Evolutionary conservation across 2,888 invertebrate species (phyloP), one percentile per base, ranked within the genome.

Genomic region (Amiota communis): DNA sequence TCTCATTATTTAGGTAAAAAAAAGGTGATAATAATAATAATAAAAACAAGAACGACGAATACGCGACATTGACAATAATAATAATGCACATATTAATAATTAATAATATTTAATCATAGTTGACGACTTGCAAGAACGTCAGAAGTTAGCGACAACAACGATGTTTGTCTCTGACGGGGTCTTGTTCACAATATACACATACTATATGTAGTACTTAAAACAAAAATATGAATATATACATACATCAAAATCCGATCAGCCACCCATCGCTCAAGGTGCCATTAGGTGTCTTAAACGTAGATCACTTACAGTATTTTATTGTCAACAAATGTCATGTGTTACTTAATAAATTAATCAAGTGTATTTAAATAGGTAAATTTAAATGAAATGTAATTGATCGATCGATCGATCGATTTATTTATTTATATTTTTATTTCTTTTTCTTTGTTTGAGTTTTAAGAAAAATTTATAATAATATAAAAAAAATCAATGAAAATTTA

Each of bases 311-410:
- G 53, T n/a, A n/a, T n/a, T 53, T 36, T 36, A 36, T 36, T 36
- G 36, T 53, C 12, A n/a, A 53, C 13, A 12, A 4, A n/a, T n/a
- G 53, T n/a, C 53, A 36, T 36, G 36, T 36, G 36, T 36, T 13
- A 73, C 64, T 64, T 72, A 70, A 75, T 36, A 74, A 70, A 70
- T 72, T 78, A 76, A 82, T 80, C 83, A 75, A 81, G 83, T 80
- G 83, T 80, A 83, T 83, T 84, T 84, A 84, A 83, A 83, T 84
- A 36, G 36, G 36, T 36, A 83, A 83, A 84, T 84, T 81, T 75
- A 84, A 82, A 84, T 81, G 70, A 83, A 83, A 81, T 84, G 81
- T 81, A 83, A 83, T 83, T 84, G 83, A 83, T 83, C 78, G 75
- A 72, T 69, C 20, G 15, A 47, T 11, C 15, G 46, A 36, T 65